Evolutionary conservation across 1,140 invertebrate genomes (phyloP).

Genomic region (Oncopodura yosiiana): DNA sequence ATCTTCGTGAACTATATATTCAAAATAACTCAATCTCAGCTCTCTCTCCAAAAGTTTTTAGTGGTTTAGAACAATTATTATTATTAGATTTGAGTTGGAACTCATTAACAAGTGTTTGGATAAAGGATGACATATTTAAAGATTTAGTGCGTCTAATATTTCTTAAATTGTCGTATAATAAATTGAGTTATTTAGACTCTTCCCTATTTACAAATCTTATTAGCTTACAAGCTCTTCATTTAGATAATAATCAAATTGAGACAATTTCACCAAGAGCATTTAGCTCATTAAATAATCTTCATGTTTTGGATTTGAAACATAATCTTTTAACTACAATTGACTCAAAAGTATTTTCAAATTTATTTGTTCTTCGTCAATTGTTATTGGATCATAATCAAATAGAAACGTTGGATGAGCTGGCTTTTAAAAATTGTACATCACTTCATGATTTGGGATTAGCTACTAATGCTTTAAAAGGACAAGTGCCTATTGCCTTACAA

Average conservation of each 20-base stretch:
- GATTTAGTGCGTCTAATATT: constrained; percentile 58
- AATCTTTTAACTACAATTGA: constrained; percentile 72
- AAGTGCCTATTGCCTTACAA: constrained; percentile 36
- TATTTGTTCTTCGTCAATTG: constrained; percentile 68
- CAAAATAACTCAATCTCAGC: constrained; percentile 68
- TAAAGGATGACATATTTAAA: constrained; percentile 49
- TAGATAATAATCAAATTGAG: constrained; percentile 75
- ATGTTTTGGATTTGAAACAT: constrained; percentile 72
- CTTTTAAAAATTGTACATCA: too few species aligned
- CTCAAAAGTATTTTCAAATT: constrained; percentile 67
- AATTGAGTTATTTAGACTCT: constrained; percentile 65
- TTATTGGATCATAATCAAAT: constrained; percentile 74
- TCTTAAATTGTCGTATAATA: constrained; percentile 74
- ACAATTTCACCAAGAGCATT: constrained; percentile 79
- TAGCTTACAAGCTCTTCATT: constrained; percentile 72
- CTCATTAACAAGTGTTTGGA: constrained; percentile 63
- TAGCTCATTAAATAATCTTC: constrained; percentile 69
- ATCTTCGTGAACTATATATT: constrained; percentile 59
- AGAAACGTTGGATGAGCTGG: constrained; percentile 60
- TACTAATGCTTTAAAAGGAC: constrained; percentile 48
- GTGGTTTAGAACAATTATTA: constrained; percentile 61
- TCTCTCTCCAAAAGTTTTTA: constrained; percentile 77
- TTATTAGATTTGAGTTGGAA: constrained; percentile 65
- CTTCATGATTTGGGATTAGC: constrained; percentile 76
- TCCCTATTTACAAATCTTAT: constrained; percentile 77